Evolutionary conservation across 2,113 vertebrate species (phyloP), one percentile per base, ranked within the genome.

Genomic region (Callorhinus ursinus): DNA sequence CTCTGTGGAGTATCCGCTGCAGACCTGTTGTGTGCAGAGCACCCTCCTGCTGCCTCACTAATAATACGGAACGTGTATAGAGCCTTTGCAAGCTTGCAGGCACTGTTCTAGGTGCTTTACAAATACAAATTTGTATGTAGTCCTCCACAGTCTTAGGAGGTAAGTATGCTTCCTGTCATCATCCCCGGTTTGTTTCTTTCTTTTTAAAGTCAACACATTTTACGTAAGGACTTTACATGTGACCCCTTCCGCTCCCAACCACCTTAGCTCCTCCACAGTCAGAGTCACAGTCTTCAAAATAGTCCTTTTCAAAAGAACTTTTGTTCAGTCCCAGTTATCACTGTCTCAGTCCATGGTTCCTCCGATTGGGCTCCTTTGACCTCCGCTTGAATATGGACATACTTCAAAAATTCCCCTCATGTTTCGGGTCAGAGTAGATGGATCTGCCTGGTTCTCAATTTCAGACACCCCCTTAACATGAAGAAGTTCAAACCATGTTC

Each of bases 21-120:
- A 1, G 85, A 0, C 69, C 49, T 6, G 11, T 42, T n/a, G 21
- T n/a, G 72, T 76, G 42, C 22, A 31, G 18, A 11, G 7, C 19
- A 4, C 7, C 22, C 21, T 14, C 85, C n/a, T 3, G 2, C 59
- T 3, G 0, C 7, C 14, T 5, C 18, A 24, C 18, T 53, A 57
- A 39, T 7, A 2, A 33, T 5, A 5, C 11, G 15, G 3, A 21
- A 33, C 21, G 4, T 16, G 59, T 31, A 1, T 0, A 22, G 14
- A 88, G 84, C 49, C 13, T 19, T 5, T 14, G 22, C 24, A 26
- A 0, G 11, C 42, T 63, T 21, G 46, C 2, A 3, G 71, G 49
- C 71, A 5, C 39, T 36, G 1, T n/a, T 69, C 19, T 74, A 15
- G 11, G 61, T 24, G 89, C 84, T 76, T 33, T 18, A 22, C 12